Conservation (phyloP, 2,113 vertebrate species). For the Neogobius melanostomus region DNA sequence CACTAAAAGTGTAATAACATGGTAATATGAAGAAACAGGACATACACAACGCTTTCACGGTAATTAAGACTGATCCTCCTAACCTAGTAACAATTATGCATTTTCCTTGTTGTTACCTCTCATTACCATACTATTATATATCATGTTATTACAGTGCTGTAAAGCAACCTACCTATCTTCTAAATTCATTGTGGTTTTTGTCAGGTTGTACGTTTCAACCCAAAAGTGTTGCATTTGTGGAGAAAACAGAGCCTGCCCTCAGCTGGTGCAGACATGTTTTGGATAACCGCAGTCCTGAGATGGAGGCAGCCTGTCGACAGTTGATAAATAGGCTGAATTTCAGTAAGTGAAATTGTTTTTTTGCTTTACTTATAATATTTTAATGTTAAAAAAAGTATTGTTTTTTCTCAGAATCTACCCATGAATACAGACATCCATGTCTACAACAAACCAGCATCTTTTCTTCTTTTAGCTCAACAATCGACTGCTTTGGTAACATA, state of each 20-base stretch:
- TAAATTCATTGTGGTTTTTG: neutral
- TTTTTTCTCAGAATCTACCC: conserved; percentile 73
- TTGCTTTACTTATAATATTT: neutral
- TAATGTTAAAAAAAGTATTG: neutral
- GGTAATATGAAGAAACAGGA: no score
- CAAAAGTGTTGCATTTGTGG: conserved; percentile 49
- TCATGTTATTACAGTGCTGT: no score
- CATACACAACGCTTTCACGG: no score
- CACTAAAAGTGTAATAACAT: no score
- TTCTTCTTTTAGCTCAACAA: conserved; percentile 72
- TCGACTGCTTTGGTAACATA: conserved; percentile 77
- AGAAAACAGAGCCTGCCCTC: conserved; percentile 68
- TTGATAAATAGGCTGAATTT: conserved; percentile 75
- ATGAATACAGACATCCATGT: conserved; percentile 62
- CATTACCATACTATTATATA: no score
- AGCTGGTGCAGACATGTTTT: conserved; percentile 82
- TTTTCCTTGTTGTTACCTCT: no score
- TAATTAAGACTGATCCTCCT: no score
- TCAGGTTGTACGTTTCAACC: conserved; percentile 82
- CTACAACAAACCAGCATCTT: conserved; percentile 61
- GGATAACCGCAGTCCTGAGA: conserved; percentile 81
- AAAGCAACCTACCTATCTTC: neutral
- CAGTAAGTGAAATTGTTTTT: conserved; percentile 58
- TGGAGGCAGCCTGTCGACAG: conserved; percentile 76
- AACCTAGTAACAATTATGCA: no score